These are phyloP conservation scores for Micronisus gabar DNA, from an alignment of 2,113 vertebrate species.

Conservation along the genomic window DNA sequence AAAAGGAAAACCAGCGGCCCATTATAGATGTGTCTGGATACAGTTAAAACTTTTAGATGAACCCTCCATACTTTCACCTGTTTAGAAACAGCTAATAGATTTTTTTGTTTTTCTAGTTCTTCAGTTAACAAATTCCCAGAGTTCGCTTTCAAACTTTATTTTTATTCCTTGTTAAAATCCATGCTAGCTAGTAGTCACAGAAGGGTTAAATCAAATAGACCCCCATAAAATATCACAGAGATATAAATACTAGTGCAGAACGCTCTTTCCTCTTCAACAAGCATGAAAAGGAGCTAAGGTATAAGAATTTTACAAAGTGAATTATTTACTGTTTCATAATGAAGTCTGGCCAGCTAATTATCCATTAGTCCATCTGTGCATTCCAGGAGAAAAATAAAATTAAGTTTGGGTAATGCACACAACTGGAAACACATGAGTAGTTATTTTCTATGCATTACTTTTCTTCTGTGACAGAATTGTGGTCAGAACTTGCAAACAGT, in stretches of 20 bases:
- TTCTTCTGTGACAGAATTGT: background rate
- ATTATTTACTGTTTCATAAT: background rate
- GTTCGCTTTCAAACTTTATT: background rate
- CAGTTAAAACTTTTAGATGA: background rate
- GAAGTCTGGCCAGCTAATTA: slow-evolving; percentile 44
- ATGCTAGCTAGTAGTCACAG: background rate
- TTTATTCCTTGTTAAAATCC: background rate
- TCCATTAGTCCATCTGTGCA: slow-evolving; percentile 16
- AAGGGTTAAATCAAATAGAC: background rate
- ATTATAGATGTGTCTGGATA: background rate
- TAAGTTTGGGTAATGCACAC: background rate
- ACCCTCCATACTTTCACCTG: background rate
- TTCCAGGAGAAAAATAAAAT: slow-evolving; percentile 1
- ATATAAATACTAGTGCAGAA: background rate
- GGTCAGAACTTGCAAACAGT: background rate
- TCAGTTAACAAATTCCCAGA: background rate
- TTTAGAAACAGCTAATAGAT: background rate
- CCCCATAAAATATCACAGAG: background rate
- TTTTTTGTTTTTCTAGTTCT: background rate
- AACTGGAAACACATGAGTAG: slow-evolving; percentile 10
- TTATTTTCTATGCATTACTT: background rate
- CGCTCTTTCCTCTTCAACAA: background rate
- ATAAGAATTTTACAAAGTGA: background rate
- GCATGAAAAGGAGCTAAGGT: background rate
- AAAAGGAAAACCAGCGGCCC: background rate